These are phyloP conservation scores for Tinamus guttatus DNA, from an alignment of 2,113 vertebrate species.

Conservation along the genomic window DNA sequence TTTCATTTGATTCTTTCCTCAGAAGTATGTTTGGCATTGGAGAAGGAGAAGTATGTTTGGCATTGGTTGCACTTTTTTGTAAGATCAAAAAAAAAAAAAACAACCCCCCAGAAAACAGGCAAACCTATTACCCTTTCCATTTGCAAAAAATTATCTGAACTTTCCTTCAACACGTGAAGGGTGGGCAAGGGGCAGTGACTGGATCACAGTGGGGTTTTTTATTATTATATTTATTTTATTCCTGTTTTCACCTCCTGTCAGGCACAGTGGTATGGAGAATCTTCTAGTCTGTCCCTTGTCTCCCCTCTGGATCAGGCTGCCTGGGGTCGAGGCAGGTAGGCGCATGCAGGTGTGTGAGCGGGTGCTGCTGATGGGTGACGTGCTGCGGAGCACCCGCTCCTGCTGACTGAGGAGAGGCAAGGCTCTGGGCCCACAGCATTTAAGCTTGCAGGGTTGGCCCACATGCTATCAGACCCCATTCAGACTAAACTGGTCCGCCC, in stretches of 20 bases:
- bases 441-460: not conserved
- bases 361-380: not conserved
- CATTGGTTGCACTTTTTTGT: not conserved
- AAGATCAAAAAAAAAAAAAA: not conserved
- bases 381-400: not conserved
- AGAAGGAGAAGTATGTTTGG: not conserved
- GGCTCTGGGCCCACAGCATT: not conserved
- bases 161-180: not conserved
- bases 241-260: not conserved
- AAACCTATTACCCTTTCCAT: not conserved
- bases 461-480: not conserved
- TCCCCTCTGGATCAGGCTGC: not conserved
- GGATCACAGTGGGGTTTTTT: too few relatives aligned
- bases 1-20: not conserved
- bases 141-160: not conserved
- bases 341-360: not conserved
- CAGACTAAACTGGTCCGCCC: not conserved
- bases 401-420: not conserved
- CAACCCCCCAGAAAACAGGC: rapidly evolving
- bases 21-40: not conserved
- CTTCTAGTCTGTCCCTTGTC: not conserved
- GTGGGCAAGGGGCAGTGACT: not conserved
- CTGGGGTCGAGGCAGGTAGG: not conserved
- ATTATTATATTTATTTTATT: not conserved
- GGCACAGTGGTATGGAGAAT: not conserved